phyloP scores from a whole-genome alignment of 2,797 vertebrate species.

The Neoniphon sammara region DNA sequence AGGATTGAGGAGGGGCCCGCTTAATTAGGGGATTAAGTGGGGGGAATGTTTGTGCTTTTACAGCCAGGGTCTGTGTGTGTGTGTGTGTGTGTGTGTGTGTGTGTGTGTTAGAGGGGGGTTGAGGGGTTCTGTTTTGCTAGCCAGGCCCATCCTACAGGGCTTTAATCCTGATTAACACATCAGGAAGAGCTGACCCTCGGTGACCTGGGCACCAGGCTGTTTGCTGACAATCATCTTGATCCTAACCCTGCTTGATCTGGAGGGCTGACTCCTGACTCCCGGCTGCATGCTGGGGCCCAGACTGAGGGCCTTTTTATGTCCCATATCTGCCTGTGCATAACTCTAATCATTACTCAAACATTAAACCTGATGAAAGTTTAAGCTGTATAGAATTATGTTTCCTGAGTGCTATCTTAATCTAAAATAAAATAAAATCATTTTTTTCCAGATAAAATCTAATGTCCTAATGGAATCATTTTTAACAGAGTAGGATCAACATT shows the following conservation, averaged over 20 bases:
- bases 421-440: background rate
- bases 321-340: background rate
- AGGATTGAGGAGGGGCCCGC: conserved; percentile 78
- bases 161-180: conserved; percentile 86
- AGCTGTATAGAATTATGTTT: background rate
- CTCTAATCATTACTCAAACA: background rate
- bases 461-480: no score
- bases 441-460: no score
- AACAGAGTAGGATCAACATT: no score
- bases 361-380: background rate
- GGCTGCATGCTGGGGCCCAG: conserved; percentile 37
- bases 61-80: conserved; percentile 67
- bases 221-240: conserved; percentile 85
- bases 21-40: conserved; percentile 86
- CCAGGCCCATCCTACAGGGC: conserved; percentile 73
- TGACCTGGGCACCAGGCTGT: conserved; percentile 85
- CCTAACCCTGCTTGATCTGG: conserved; percentile 69
- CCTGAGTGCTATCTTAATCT: background rate
- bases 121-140: conserved; percentile 74
- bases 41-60: conserved; percentile 81
- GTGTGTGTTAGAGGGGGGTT: conserved; percentile 11
- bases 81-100: conserved; percentile 59
- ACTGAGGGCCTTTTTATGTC: conserved; percentile 27
- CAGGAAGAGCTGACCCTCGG: conserved; percentile 81
- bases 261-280: conserved; percentile 7